These are phyloP conservation scores for Hippopotamus amphibius DNA, from an alignment of 2,113 vertebrate species.

Conservation along the genomic window DNA sequence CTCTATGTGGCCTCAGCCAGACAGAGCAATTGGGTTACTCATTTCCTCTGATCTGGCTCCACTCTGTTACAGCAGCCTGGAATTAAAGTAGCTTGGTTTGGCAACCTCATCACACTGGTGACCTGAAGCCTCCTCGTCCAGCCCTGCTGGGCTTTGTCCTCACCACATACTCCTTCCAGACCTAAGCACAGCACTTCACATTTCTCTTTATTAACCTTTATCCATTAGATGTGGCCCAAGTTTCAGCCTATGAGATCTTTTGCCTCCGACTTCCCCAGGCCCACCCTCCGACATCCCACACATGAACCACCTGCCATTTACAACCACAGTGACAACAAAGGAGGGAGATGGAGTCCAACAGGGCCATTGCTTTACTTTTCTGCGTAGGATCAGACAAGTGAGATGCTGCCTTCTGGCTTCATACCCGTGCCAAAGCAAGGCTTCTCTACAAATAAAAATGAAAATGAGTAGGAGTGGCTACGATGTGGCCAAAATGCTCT, in stretches of 20 bases:
- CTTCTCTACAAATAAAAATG: neutral
- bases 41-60: neutral
- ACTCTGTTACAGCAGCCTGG: neutral
- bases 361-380: neutral
- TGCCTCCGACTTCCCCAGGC: neutral
- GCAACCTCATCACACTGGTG: no score
- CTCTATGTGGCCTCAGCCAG: neutral
- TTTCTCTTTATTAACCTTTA: constrained; percentile 22
- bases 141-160: neutral
- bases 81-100: no score
- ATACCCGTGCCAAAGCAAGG: neutral
- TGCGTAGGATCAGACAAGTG: neutral
- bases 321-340: neutral
- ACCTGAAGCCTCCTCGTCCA: neutral
- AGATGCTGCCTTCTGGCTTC: neutral
- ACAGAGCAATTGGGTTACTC: neutral
- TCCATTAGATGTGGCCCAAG: neutral
- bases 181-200: neutral
- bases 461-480: neutral
- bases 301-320: neutral
- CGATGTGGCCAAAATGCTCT: neutral
- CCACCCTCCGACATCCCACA: neutral
- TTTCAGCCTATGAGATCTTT: neutral
- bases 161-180: neutral
- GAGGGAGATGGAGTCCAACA: neutral